A percentile compares a stretch with the other conserved stretches of the same genome.
phyloP scores from a whole-genome alignment of 2,888 invertebrate genomes.

The Drosophila cognata region DNA sequence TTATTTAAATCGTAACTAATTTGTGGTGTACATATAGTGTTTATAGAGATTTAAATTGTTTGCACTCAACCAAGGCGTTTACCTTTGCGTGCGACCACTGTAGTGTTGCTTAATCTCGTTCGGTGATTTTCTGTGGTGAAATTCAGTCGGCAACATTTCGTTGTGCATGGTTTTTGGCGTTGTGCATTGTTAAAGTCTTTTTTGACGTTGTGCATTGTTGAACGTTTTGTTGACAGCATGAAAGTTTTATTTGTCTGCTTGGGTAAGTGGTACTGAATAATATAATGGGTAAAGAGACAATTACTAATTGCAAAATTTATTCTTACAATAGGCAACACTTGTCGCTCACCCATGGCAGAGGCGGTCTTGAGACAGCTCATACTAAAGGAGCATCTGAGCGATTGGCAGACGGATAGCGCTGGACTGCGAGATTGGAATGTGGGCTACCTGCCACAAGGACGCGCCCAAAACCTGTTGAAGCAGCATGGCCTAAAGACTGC shows the following conservation, averaged over 20 bases:
- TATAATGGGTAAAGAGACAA: not conserved
- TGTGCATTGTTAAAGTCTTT: not conserved
- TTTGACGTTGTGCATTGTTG: not conserved
- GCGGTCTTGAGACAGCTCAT: constrained; percentile 89
- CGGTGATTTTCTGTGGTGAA: constrained; percentile 13
- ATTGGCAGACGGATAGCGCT: constrained; percentile 95
- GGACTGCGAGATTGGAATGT: constrained; percentile 94
- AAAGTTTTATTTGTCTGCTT: constrained; percentile 83
- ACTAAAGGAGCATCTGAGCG: constrained; percentile 75
- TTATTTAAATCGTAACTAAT: not conserved
- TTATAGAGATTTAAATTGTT: not conserved
- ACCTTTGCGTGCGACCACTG: not conserved
- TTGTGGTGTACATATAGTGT: too few species aligned
- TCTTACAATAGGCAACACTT: constrained; percentile 91
- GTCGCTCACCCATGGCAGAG: constrained; percentile 97
- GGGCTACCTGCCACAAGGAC: constrained; percentile 90
- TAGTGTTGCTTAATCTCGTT: not conserved
- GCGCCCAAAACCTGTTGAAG: constrained; percentile 87
- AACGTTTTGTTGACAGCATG: constrained; percentile 27
- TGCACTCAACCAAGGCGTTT: not conserved
- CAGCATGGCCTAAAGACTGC: constrained; percentile 87
- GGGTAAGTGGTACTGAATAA: constrained; percentile 58
- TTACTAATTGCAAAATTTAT: not conserved
- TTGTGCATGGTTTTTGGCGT: not conserved
- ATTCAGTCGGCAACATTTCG: not conserved